phyloP scores from a whole-genome alignment of 1,140 invertebrate genomes.

The Diabrotica virgifera region DNA sequence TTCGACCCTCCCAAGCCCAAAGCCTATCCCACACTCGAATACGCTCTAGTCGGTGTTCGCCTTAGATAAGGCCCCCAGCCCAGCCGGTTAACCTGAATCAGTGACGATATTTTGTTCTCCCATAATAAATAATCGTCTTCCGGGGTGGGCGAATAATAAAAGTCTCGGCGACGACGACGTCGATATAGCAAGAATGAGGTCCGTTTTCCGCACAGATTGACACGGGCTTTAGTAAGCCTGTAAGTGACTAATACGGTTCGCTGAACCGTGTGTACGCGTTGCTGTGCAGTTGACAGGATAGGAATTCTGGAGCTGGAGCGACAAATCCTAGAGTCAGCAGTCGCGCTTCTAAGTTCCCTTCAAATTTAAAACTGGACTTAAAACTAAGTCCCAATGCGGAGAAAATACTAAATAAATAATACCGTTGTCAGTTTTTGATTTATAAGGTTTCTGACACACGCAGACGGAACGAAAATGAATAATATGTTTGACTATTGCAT shows the following conservation, averaged over 20 bases:
- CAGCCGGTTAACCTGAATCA: constrained; percentile 1
- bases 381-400: no score
- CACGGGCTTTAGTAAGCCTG: not conserved
- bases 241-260: not conserved
- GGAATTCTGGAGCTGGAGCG: no score
- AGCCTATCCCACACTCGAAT: not conserved
- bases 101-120: not conserved
- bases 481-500: no score
- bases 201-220: constrained; percentile 1
- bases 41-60: not conserved
- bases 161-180: not conserved
- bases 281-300: no score
- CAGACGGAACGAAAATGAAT: no score
- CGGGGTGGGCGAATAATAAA: not conserved
- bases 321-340: no score
- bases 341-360: no score
- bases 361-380: no score
- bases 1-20: not conserved
- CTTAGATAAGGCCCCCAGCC: constrained; percentile 1
- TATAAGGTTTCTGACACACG: no score
- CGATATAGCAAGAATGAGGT: not conserved
- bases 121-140: not conserved
- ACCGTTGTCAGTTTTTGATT: no score
- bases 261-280: not conserved
- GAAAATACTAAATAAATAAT: no score